Percentiles rank a stretch among this genome's conserved stretches.
These are phyloP conservation scores for Thymallus thymallus DNA, from an alignment of 2,113 vertebrate species.

Conservation along the genomic window DNA sequence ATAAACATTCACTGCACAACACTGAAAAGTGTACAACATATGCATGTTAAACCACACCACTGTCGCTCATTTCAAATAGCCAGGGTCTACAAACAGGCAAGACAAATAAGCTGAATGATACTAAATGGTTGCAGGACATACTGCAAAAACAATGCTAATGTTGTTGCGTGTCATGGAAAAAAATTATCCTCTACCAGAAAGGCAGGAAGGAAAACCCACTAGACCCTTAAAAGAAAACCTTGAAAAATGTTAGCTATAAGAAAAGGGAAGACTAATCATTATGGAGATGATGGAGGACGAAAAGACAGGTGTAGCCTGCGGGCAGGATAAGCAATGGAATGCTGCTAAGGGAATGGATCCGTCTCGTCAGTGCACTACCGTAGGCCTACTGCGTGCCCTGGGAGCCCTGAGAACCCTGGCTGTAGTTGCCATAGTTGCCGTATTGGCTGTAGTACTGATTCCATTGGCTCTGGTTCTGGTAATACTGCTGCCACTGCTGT, in stretches of 20 bases:
- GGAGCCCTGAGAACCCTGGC: slow-evolving; percentile 69
- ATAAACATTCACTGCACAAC: slow-evolving; percentile 34
- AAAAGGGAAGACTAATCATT: slow-evolving; percentile 12
- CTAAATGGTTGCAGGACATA: slow-evolving; percentile 21
- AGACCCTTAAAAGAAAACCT: slow-evolving; percentile 11
- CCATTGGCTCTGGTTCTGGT: slow-evolving; percentile 93
- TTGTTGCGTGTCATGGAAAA: neutral
- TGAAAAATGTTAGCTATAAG: slow-evolving; percentile 9
- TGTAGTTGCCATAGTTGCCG: slow-evolving; percentile 58
- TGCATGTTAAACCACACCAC: slow-evolving; percentile 21
- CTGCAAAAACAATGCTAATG: slow-evolving; percentile 15
- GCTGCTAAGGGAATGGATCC: slow-evolving; percentile 31
- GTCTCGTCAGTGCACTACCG: slow-evolving; percentile 1
- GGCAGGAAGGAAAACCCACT: slow-evolving; percentile 8
- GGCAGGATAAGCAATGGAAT: slow-evolving; percentile 28
- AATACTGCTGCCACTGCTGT: slow-evolving; percentile 94
- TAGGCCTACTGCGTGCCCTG: slow-evolving; percentile 24
- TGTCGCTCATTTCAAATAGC: slow-evolving; percentile 30
- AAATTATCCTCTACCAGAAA: neutral
- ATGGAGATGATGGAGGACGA: slow-evolving; percentile 14
- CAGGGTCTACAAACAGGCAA: slow-evolving; percentile 13
- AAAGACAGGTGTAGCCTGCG: neutral
- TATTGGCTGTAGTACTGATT: slow-evolving; percentile 90
- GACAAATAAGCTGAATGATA: slow-evolving; percentile 23
- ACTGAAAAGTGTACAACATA: slow-evolving; percentile 16